These are phyloP conservation scores for Eupithecia dodoneata DNA, from an alignment of 2,888 invertebrate genomes.

Conservation along the genomic window DNA sequence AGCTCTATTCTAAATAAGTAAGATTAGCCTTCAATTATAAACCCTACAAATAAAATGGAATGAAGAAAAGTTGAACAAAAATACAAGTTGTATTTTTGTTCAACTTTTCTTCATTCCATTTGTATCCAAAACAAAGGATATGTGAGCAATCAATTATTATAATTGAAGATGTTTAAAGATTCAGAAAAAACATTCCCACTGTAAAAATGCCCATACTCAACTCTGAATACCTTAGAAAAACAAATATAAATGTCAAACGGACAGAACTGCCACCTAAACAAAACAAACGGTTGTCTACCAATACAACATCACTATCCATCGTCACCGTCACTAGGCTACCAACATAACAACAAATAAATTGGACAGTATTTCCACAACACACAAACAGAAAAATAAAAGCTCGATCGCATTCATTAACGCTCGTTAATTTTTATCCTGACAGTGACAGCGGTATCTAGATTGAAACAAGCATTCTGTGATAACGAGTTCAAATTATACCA, in stretches of 20 bases:
- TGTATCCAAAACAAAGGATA: background rate
- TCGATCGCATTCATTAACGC: constrained; percentile 43
- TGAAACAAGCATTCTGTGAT: constrained; percentile 17
- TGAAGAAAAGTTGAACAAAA: background rate
- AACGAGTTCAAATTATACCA: constrained; percentile 17
- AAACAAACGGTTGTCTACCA: constrained; percentile 52
- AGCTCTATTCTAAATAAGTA: background rate
- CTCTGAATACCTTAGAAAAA: constrained; percentile 5
- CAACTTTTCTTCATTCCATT: too few relatives aligned
- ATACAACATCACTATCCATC: constrained; percentile 47
- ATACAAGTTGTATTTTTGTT: too few relatives aligned
- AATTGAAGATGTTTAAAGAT: background rate
- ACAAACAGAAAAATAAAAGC: constrained; percentile 43
- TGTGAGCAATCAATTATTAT: background rate
- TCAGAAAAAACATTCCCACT: background rate
- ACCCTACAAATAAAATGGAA: background rate
- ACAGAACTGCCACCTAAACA: constrained; percentile 52
- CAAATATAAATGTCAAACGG: constrained; percentile 42
- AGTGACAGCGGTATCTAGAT: constrained; percentile 38
- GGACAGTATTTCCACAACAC: constrained; percentile 47
- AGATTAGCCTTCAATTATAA: background rate
- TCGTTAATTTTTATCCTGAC: constrained; percentile 36
- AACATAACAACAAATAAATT: constrained; percentile 52
- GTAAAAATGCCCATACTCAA: background rate
- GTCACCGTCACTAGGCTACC: constrained; percentile 52